A percentile compares a stretch with the other conserved stretches of the same genome.
phyloP scores from a whole-genome alignment of 2,888 invertebrate species.

The Allolobophora icterica region DNA sequence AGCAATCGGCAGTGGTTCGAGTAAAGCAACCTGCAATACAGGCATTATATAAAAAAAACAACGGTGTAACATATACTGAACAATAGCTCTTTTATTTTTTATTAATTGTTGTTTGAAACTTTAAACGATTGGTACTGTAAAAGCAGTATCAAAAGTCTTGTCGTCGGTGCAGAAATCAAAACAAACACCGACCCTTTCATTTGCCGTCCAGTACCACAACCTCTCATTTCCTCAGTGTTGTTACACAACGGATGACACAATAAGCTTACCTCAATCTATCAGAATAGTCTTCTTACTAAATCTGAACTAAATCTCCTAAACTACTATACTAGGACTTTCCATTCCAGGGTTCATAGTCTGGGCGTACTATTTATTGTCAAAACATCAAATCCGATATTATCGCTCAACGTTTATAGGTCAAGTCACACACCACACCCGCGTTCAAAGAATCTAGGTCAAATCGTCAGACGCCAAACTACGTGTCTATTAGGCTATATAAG shows the following conservation, averaged over 20 bases:
- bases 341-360: background rate
- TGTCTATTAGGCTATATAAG: no score
- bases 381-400: background rate
- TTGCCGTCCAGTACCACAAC: background rate
- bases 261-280: background rate
- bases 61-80: background rate
- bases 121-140: no score
- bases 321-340: background rate
- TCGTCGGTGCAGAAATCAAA: background rate
- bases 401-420: background rate
- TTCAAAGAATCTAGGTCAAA: no score
- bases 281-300: background rate
- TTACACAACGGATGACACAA: background rate
- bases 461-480: background rate
- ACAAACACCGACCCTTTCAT: background rate
- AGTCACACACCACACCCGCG: no score
- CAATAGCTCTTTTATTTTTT: no score
- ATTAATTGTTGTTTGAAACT: no score
- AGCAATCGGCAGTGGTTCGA: background rate
- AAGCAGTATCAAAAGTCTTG: no score
- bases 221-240: background rate
- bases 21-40: background rate
- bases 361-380: background rate
- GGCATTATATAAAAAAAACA: background rate
- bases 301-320: background rate